Evolutionary conservation across 1,140 invertebrate species (phyloP).

Genomic region (Brachionus plicatilis): DNA sequence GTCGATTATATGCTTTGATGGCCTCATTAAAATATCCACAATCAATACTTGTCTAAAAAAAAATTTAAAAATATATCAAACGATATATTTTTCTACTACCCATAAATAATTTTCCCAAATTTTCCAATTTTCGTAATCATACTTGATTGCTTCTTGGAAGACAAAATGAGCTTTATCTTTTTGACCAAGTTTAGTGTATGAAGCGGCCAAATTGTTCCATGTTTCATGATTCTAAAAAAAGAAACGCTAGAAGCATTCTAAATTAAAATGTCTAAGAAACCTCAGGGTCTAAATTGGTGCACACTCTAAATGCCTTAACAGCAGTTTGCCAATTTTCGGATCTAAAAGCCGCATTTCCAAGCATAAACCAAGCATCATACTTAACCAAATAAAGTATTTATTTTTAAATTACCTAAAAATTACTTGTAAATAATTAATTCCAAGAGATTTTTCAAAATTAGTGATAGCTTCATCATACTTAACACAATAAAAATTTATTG

Average conservation of each 20-base stretch:
- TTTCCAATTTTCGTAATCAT: constrained; percentile 89
- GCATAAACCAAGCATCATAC: constrained; percentile 69
- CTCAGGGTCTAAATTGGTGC: constrained; percentile 75
- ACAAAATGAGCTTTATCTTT: constrained; percentile 68
- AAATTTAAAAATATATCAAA: background rate
- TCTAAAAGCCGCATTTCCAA: constrained; percentile 76
- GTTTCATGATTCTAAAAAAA: constrained; percentile 73
- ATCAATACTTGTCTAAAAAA: constrained; percentile 50
- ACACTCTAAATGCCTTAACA: constrained; percentile 74
- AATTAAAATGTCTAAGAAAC: constrained; percentile 52
- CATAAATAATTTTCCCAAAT: constrained; percentile 79
- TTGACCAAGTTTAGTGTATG: constrained; percentile 77
- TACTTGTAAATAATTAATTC: constrained; percentile 67
- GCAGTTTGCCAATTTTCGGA: constrained; percentile 74
- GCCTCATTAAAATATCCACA: constrained; percentile 61
- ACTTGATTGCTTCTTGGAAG: constrained; percentile 77
- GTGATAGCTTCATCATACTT: constrained; percentile 49
- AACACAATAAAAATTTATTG: background rate
- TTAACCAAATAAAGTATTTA: constrained; percentile 41
- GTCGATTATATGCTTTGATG: constrained; percentile 73
- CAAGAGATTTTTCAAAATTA: constrained; percentile 69
- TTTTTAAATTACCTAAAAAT: background rate
- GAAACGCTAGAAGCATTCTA: background rate
- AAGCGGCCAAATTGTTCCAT: constrained; percentile 94
- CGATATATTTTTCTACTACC: constrained; percentile 41